phyloP scores from a whole-genome alignment of 2,888 invertebrate genomes.

The Oscheius sp. region DNA sequence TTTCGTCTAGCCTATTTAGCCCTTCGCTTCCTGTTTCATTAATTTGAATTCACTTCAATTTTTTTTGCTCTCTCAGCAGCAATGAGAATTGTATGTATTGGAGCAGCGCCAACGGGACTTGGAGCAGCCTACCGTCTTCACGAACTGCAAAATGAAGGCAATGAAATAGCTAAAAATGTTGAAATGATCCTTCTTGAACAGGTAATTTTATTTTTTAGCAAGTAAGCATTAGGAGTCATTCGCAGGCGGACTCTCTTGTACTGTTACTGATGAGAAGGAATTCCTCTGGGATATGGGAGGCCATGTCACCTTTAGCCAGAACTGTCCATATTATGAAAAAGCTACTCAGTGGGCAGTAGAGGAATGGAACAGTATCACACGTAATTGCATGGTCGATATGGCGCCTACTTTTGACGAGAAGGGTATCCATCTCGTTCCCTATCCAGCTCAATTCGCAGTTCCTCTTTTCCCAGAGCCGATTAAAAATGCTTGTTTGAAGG shows the following conservation, averaged over 20 bases:
- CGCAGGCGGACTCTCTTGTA: conserved; percentile 68
- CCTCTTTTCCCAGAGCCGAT: conserved; percentile 67
- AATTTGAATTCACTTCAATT: no score
- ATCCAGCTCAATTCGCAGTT: conserved; percentile 69
- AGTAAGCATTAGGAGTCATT: conserved; percentile 38
- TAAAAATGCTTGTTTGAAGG: conserved; percentile 60
- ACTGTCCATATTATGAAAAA: conserved; percentile 69
- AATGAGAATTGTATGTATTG: conserved; percentile 60
- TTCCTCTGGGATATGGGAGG: conserved; percentile 71
- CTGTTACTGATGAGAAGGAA: conserved; percentile 66
- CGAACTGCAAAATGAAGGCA: conserved; percentile 57
- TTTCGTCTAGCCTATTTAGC: no score
- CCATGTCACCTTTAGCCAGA: conserved; percentile 70
- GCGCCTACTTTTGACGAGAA: conserved; percentile 62
- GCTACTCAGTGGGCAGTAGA: conserved; percentile 68
- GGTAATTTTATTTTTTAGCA: conserved; percentile 34
- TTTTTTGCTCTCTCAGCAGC: neutral
- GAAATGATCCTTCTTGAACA: conserved; percentile 64
- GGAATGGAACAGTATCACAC: conserved; percentile 66
- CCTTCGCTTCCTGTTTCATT: no score
- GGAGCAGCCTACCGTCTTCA: conserved; percentile 69
- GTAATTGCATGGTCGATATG: conserved; percentile 69
- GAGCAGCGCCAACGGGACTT: conserved; percentile 68
- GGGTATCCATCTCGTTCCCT: conserved; percentile 67
- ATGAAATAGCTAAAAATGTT: conserved; percentile 52